Evolutionary conservation across 2,113 vertebrate genomes (phyloP), one percentile per base, ranked within the genome.

Genomic region (Sinocyclocheilus maitianheensis): DNA sequence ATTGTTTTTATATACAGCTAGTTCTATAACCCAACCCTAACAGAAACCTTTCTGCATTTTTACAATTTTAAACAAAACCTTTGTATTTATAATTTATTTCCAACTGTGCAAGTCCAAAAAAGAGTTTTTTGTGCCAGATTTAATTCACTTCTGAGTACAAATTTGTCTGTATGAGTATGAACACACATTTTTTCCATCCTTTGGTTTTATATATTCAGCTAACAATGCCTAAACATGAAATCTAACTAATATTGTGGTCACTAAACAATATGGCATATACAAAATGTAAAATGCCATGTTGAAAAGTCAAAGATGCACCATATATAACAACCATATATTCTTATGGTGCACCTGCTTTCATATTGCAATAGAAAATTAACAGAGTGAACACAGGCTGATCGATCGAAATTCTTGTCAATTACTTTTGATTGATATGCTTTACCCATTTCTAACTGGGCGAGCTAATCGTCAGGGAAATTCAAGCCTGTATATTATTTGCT

Each of bases 401-500:
- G 11, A 40, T 89, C 87, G 58, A 72, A 53, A 26, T 69, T 65
- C 85, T 30, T 92, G 91, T 93, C 91, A 90, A 81, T 92, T 90
- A 87, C 87, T 85, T 83, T 85, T 84, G 78, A 60, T 76, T 72
- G 89, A 82, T 48, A 91, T 58, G 89, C 84, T 88, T 69, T 69
- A 11, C 51, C 30, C 14, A 24, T 3, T 40, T 77, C 67, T 60
- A 88, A 95, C 93, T 94, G 94, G 94, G 34, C 58, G 46, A 20
- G 0, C 0, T 40, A 69, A 14, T 87, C 87, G 93, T 94, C 94
- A 90, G 71, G 94, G 34, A 93, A 92, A 77, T 7, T 53, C 34
- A 22, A 24, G 1, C 10, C 18, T 26, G 6, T 65, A 53, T 88
- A 67, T 85, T 26, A 94, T 93, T 90, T 92, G 91, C 10, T 75